These are phyloP conservation scores for Atopsyche davidsoni DNA, from an alignment of 1,140 invertebrate genomes.

Conservation along the genomic window DNA sequence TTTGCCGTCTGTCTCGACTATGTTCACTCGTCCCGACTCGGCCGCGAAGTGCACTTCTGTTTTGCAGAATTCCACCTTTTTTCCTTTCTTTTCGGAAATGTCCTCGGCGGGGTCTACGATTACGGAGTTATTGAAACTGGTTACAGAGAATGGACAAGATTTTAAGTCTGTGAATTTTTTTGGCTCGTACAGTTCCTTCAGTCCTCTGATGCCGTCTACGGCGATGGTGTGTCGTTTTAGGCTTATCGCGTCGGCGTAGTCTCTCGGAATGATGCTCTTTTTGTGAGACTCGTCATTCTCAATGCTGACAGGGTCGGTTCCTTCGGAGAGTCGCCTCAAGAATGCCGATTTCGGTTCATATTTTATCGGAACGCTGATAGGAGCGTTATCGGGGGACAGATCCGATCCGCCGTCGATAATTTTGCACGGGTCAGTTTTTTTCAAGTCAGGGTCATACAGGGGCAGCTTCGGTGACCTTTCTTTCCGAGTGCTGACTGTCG, in stretches of 20 bases:
- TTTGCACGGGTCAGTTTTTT: conserved; percentile 30
- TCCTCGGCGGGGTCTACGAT: conserved; percentile 31
- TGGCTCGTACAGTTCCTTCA: conserved; percentile 28
- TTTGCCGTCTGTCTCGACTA: conserved; percentile 80
- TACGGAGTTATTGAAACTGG: neutral
- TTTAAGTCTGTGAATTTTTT: conserved; percentile 9
- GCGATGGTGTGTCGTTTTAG: conserved; percentile 53
- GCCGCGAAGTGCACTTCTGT: conserved; percentile 80
- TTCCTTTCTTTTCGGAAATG: conserved; percentile 48
- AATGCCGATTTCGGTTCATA: too few relatives aligned
- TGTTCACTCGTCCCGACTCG: conserved; percentile 76
- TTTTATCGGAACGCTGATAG: conserved; percentile 10
- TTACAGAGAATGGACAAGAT: too few relatives aligned
- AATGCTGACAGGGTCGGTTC: conserved; percentile 2
- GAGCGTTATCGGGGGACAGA: conserved; percentile 7
- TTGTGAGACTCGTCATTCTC: neutral
- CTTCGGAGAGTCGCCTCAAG: conserved; percentile 31
- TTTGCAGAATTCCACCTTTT: conserved; percentile 79
- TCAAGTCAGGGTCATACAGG: conserved; percentile 29
- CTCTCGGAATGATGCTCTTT: too few relatives aligned
- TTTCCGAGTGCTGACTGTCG: conserved; percentile 29
- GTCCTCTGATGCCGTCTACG: conserved; percentile 50
- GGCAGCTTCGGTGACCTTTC: too few relatives aligned
- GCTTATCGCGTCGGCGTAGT: neutral
- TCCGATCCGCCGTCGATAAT: neutral